A percentile compares a stretch with the other conserved stretches of the same genome.
Conservation (phyloP, 2,888 invertebrate species). For the Dysmachus trigonus region DNA sequence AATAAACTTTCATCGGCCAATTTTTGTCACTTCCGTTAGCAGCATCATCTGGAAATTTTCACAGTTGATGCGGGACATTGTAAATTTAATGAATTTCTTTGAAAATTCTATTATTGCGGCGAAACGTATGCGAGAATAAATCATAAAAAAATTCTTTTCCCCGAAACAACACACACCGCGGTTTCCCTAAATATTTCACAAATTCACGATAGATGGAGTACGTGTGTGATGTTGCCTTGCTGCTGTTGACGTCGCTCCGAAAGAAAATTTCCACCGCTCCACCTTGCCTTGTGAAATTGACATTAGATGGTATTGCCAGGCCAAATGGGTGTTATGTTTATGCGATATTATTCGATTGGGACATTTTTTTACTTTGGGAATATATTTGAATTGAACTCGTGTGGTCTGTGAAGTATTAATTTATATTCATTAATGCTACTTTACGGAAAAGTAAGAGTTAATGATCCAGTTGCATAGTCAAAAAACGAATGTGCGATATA, state of each 20-base stretch:
- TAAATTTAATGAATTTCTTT: not conserved
- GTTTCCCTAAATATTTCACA: conserved; percentile 39
- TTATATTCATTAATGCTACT: no score
- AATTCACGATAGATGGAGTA: conserved; percentile 43
- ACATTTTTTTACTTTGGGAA: not conserved
- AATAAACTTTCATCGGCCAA: not conserved
- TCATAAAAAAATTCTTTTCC: conserved; percentile 36
- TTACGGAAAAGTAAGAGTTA: no score
- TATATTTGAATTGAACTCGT: not conserved
- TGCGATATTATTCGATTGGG: not conserved
- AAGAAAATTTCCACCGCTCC: conserved; percentile 41
- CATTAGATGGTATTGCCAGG: conserved; percentile 8
- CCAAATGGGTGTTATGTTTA: not conserved
- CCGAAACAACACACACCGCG: conserved; percentile 44
- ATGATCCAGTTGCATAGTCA: no score
- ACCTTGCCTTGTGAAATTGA: conserved; percentile 6
- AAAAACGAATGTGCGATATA: no score
- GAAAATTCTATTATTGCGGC: conserved; percentile 8
- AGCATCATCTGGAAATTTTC: not conserved
- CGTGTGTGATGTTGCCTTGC: conserved; percentile 36
- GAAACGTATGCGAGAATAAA: conserved; percentile 29
- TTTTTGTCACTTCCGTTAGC: conserved; percentile 25
- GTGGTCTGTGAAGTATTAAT: not conserved
- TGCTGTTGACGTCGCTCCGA: conserved; percentile 37
- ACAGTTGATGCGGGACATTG: not conserved